Evolutionary conservation across 2,888 invertebrate species (phyloP).

Genomic region (Diogma glabrata): DNA sequence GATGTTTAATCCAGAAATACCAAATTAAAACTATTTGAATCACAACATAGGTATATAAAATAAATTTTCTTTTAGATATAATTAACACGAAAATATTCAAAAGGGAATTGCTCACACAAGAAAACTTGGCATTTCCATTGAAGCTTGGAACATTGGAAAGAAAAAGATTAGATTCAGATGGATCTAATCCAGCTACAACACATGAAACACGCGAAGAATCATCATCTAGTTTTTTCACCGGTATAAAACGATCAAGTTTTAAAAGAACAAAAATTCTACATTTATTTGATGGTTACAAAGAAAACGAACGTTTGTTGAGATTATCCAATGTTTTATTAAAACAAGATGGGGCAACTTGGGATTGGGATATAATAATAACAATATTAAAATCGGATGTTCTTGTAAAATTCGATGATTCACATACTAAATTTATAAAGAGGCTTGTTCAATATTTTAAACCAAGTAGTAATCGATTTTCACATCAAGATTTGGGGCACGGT

Average conservation of each 20-base stretch:
- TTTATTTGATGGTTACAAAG: slow-evolving; percentile 43
- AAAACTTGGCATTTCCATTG: slow-evolving; percentile 20
- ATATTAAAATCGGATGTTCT: slow-evolving; percentile 53
- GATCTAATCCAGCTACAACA: slow-evolving; percentile 28
- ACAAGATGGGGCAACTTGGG: slow-evolving; percentile 77
- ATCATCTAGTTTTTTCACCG: not conserved
- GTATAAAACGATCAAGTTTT: slow-evolving; percentile 29
- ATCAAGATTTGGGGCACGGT: slow-evolving; percentile 55
- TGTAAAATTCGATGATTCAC: slow-evolving; percentile 52
- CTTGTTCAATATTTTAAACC: slow-evolving; percentile 80
- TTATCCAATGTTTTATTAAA: slow-evolving; percentile 71
- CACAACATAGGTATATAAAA: not conserved
- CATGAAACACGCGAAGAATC: slow-evolving; percentile 10
- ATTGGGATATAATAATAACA: slow-evolving; percentile 83
- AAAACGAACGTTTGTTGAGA: slow-evolving; percentile 56
- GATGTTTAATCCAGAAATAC: too few relatives aligned
- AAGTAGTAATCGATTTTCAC: slow-evolving; percentile 75
- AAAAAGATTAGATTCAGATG: slow-evolving; percentile 37
- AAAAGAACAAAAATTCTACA: slow-evolving; percentile 39
- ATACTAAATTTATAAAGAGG: slow-evolving; percentile 56
- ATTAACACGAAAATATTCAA: slow-evolving; percentile 35
- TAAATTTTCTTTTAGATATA: not conserved
- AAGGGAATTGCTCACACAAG: slow-evolving; percentile 32
- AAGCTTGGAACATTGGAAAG: slow-evolving; percentile 26
- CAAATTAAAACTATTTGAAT: too few relatives aligned